These are phyloP conservation scores for Tetranychus truncatus DNA, from an alignment of 2,888 invertebrate species.

Conservation along the genomic window DNA sequence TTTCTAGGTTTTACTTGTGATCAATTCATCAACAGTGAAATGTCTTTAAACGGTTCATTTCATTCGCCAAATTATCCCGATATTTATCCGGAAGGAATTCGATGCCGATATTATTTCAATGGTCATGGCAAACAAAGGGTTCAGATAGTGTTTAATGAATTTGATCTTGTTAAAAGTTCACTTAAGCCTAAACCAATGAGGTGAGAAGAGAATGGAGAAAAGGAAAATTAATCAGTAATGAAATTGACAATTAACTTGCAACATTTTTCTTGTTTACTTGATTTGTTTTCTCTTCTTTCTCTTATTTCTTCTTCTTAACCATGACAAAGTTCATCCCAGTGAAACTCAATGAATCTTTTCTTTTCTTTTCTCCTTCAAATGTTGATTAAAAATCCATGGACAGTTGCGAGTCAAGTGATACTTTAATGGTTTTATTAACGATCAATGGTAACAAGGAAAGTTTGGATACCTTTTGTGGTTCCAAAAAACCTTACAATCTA, in stretches of 20 bases:
- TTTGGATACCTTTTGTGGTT: constrained; percentile 67
- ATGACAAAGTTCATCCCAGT: no score
- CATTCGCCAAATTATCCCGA: constrained; percentile 66
- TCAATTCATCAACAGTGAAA: constrained; percentile 55
- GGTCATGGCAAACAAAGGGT: constrained; percentile 65
- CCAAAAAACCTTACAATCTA: constrained; percentile 56
- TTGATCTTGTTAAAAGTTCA: constrained; percentile 37
- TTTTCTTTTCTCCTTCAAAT: background rate
- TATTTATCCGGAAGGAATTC: constrained; percentile 55
- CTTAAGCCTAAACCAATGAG: background rate
- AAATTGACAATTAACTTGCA: background rate
- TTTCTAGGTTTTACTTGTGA: constrained; percentile 39
- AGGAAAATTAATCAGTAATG: background rate
- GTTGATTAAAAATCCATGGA: constrained; percentile 12
- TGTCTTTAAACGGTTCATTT: constrained; percentile 59
- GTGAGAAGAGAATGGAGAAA: background rate
- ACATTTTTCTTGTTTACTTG: background rate
- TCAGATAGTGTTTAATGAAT: constrained; percentile 63
- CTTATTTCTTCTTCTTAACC: background rate
- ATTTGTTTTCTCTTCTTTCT: background rate
- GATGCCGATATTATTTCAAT: constrained; percentile 74
- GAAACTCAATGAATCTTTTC: background rate
- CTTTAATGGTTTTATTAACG: constrained; percentile 58
- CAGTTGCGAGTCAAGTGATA: constrained; percentile 56
- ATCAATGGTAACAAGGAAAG: constrained; percentile 63